phyloP scores from a whole-genome alignment of 2,888 invertebrate genomes.

The Seladonia tumulorum region DNA sequence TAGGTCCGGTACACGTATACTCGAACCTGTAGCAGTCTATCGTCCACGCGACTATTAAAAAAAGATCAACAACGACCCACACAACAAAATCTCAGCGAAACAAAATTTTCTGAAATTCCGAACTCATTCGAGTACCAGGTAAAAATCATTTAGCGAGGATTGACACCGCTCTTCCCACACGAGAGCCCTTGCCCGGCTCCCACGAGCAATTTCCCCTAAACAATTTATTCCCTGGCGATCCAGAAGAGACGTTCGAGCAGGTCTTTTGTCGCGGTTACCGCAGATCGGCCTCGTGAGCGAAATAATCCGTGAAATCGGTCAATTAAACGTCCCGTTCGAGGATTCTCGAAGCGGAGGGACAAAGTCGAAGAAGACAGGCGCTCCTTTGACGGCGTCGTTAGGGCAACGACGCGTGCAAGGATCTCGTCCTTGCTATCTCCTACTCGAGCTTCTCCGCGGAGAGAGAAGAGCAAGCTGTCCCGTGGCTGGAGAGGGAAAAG shows the following conservation, averaged over 20 bases:
- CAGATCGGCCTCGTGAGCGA: conserved; percentile 30
- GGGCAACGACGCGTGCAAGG: conserved; percentile 67
- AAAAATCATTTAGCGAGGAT: background rate
- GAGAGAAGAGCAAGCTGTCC: background rate
- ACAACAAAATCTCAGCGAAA: no score
- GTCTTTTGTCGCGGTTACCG: conserved; percentile 17
- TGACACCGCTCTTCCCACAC: background rate
- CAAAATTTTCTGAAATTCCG: background rate
- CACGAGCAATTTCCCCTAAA: background rate
- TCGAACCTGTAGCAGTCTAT: no score
- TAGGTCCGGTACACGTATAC: no score
- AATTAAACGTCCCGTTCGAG: conserved; percentile 69
- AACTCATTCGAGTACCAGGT: background rate
- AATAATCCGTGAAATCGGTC: conserved; percentile 76
- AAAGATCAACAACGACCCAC: no score
- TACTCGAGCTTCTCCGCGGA: conserved; percentile 24
- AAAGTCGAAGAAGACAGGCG: conserved; percentile 33
- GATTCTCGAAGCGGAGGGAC: conserved; percentile 35
- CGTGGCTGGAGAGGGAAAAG: conserved; percentile 25
- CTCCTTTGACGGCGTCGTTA: conserved; percentile 60
- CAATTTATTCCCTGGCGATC: background rate
- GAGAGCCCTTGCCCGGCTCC: background rate
- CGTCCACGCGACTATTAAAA: no score
- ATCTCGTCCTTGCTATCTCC: conserved; percentile 47
- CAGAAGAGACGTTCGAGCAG: background rate